Percentiles rank a stretch among this genome's conserved stretches.
phyloP scores from a whole-genome alignment of 2,888 invertebrate genomes.

The Eucriotettix oculatus region DNA sequence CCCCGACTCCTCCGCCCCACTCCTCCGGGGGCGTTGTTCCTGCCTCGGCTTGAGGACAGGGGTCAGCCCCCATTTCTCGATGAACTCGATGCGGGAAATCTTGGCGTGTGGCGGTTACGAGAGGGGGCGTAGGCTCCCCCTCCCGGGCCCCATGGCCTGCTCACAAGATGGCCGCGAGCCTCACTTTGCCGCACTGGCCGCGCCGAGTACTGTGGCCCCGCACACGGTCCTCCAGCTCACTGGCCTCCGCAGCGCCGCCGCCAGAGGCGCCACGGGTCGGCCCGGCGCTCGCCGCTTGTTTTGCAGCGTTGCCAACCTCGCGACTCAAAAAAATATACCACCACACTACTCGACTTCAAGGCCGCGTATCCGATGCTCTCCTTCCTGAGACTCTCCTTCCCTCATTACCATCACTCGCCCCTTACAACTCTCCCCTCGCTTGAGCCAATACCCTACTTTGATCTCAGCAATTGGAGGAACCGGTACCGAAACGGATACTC shows the following conservation, averaged over 20 bases:
- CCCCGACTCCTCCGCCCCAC: conserved; percentile 50
- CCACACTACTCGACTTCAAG: too few species aligned
- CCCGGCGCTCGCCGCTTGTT: conserved; percentile 1
- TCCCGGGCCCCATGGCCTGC: conserved; percentile 17
- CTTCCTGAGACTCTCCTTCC: too few species aligned
- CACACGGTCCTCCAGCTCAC: neutral
- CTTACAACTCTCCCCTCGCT: too few species aligned
- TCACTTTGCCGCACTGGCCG: neutral
- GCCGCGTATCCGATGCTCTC: too few species aligned
- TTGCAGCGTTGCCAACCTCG: too few species aligned
- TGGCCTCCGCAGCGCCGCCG: neutral
- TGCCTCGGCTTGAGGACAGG: conserved; percentile 93
- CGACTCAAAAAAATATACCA: too few species aligned
- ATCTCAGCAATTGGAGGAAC: too few species aligned
- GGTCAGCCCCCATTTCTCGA: conserved; percentile 96
- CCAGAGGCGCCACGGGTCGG: conserved; percentile 1
- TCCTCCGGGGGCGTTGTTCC: conserved; percentile 68
- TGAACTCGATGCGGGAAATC: conserved; percentile 96
- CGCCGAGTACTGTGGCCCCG: neutral
- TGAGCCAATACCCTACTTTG: too few species aligned
- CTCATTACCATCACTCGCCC: too few species aligned
- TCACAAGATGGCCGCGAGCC: neutral
- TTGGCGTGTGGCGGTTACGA: conserved; percentile 51
- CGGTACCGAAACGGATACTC: too few species aligned
- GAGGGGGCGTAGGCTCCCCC: conserved; percentile 42